Evolutionary conservation across 2,113 vertebrate species (phyloP), one percentile per base, ranked within the genome.

Genomic region (Cranoglanis bouderius): DNA sequence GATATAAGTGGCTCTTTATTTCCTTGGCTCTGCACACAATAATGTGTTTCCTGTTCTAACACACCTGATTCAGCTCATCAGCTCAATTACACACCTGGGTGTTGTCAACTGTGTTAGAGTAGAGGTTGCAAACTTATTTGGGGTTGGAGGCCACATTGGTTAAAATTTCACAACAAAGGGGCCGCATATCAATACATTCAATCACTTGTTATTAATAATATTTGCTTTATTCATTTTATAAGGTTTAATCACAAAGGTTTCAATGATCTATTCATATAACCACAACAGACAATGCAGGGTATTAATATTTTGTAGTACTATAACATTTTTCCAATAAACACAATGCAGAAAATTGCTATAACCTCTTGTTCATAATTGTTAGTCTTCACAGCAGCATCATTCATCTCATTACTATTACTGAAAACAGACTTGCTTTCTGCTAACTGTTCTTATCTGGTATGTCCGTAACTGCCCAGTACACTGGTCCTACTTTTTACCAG

Each of bases 21-120:
- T 38, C 53, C 32, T 82, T 82, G 80, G 77, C 77, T 32, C 46
- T 80, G 46, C 43, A 80, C 46, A 51, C 46, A 53, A 16, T 38
- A 12, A 4, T 82, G 32, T 57, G 32, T 35, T 82, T 38, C 51
- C 80, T n/a, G 46, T 29, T 51, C 29, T 51, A 51, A 51, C 77
- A 80, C 75, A n/a, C 18, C 53, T 59, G 80, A 82, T 82, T 82
- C 53, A 82, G 53, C 80, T 82, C 51, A 59, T 82, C 18, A 24
- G 51, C 19, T 59, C 18, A 57, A 59, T 82, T 82, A 82, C 51
- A 82, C 18, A 57, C 51, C n/a, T 59, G 80, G 53, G 51, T 59
- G 53, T 10, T 57, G 53, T 38, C 51, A 82, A 38, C 19, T 63
- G 35, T 84, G 57, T 63, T 84, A 84, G 19, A 82, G 18, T 35